Evolutionary conservation across 2,797 vertebrate genomes (phyloP).

Genomic region (Eutrigla gurnardus): DNA sequence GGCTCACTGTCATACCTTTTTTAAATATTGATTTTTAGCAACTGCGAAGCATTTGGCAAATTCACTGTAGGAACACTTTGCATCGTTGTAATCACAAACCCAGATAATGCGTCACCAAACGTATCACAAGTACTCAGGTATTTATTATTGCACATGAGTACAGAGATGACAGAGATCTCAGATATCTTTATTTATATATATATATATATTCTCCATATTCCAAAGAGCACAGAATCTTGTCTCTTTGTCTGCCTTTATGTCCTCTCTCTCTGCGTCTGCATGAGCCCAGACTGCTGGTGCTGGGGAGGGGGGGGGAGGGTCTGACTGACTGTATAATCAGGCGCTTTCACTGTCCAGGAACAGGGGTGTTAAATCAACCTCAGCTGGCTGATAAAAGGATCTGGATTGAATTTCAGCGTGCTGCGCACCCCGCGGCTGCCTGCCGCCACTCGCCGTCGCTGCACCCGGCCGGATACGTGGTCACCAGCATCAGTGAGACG

Average conservation of each 20-base stretch:
- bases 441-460: slow-evolving; percentile 35
- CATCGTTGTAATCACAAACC: not conserved
- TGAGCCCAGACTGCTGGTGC: slow-evolving; percentile 67
- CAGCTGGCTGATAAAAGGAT: slow-evolving; percentile 81
- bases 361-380: slow-evolving; percentile 80
- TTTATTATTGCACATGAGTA: too few species aligned
- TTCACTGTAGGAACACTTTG: not conserved
- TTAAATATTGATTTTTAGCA: not conserved
- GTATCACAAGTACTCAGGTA: too few species aligned
- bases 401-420: slow-evolving; percentile 71
- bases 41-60: not conserved
- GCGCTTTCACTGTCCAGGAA: slow-evolving; percentile 68
- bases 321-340: slow-evolving; percentile 74
- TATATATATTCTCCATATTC: not conserved
- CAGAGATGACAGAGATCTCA: not conserved
- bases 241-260: slow-evolving; percentile 35
- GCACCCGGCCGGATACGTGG: slow-evolving; percentile 32
- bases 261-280: slow-evolving; percentile 43
- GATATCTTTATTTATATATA: not conserved
- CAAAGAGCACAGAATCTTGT: slow-evolving; percentile 39
- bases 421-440: slow-evolving; percentile 56
- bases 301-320: slow-evolving; percentile 22
- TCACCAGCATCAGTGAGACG: slow-evolving; percentile 57
- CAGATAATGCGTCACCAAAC: not conserved
- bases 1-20: not conserved